Conservation (phyloP, 2,797 vertebrate genomes). For the Hydrocynus forskahlii region DNA sequence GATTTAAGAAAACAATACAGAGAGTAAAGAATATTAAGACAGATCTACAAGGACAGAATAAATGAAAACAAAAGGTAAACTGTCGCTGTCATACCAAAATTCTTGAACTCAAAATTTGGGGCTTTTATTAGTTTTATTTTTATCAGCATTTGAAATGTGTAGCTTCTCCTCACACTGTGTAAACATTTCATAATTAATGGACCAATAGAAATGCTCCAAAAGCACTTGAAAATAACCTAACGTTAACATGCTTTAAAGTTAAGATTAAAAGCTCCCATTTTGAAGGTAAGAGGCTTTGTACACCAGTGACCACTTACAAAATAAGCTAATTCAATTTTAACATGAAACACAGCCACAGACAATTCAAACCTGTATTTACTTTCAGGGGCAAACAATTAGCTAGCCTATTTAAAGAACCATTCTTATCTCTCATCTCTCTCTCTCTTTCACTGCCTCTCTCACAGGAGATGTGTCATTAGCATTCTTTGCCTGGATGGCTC, state of each 20-base stretch:
- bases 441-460: slow-evolving; percentile 26
- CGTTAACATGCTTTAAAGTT: background rate
- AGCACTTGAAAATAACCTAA: background rate
- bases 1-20: background rate
- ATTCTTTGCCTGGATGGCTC: slow-evolving; percentile 70
- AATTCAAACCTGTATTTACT: slow-evolving; percentile 45
- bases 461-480: slow-evolving; percentile 61
- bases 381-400: slow-evolving; percentile 34
- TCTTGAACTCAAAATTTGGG: too few species aligned
- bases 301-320: background rate
- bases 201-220: background rate
- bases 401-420: slow-evolving; percentile 41
- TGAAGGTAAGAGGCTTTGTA: too few species aligned
- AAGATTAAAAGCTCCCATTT: background rate
- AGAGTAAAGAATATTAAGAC: background rate
- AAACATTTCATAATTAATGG: background rate
- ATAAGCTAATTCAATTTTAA: background rate
- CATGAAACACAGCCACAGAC: slow-evolving; percentile 9
- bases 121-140: too few species aligned
- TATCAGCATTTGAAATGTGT: too few species aligned
- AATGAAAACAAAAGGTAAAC: background rate
- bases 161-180: too few species aligned
- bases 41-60: too few species aligned
- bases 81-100: too few species aligned
- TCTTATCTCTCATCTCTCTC: slow-evolving; percentile 26